Evolutionary conservation across 2,113 vertebrate genomes (phyloP).

Genomic region (Zapornia atra): DNA sequence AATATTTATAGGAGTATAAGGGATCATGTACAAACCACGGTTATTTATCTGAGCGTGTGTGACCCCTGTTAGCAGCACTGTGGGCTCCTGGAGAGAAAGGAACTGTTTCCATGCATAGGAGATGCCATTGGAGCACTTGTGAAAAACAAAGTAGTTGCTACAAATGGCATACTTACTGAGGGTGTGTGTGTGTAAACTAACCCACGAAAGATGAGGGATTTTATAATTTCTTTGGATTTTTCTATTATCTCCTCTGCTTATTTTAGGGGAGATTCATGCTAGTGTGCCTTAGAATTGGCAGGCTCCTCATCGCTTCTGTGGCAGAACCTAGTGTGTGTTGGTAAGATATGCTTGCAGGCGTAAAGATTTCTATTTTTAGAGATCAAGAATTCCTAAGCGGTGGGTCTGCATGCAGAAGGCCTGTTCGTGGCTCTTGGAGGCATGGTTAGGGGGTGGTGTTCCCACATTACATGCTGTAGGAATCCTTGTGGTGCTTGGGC

Average conservation of each 20-base stretch:
- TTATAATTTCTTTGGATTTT: neutral
- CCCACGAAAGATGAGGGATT: neutral
- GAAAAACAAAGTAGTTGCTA: neutral
- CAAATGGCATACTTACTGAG: neutral
- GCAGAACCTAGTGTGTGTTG: neutral
- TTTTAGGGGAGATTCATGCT: neutral
- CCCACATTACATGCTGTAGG: neutral
- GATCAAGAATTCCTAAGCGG: neutral
- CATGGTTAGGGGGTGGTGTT: neutral
- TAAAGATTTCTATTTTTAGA: neutral
- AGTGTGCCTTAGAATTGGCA: neutral
- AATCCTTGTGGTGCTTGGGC: neutral
- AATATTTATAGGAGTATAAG: neutral
- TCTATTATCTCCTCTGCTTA: neutral
- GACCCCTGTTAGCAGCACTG: neutral
- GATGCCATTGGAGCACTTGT: fast-evolving
- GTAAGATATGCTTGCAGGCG: neutral
- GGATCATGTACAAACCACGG: neutral
- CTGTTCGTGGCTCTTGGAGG: neutral
- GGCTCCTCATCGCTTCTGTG: neutral
- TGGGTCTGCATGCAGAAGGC: neutral
- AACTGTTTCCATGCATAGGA: neutral
- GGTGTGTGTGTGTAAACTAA: neutral
- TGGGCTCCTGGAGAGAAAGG: neutral
- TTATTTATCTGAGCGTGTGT: neutral